Evolutionary conservation across 2,888 invertebrate genomes (phyloP), one percentile per base, ranked within the genome.

Genomic region (Portevinia maculata): DNA sequence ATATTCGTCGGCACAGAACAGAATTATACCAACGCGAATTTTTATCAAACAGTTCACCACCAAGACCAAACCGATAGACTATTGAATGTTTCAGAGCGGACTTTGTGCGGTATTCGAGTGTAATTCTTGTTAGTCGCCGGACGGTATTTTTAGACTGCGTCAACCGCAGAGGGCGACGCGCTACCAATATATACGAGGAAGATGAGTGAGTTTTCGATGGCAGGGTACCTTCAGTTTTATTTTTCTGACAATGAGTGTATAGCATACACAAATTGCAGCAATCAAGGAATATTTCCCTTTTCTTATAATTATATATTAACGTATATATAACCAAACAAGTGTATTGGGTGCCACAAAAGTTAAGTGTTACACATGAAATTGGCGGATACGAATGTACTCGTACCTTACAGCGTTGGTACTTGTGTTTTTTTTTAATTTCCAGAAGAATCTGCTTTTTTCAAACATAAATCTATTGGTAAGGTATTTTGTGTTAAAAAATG

Each of bases 91-190:
- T 52, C 15, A 62, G 37, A 62, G 30, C 53, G 52, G 46, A 65
- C 52, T n/a, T n/a, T n/a, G n/a, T n/a, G 71, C 46, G 37, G 46
- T 48, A 21, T 53, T 55, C 15, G 48, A 55, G 59, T 64, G 52
- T 34, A 52, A 39, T 57, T 60, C 34, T 41, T 55, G 44, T 62
- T 55, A 30, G 59, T 62, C 60, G 60, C 67, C 50, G 44, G 67
- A 37, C 28, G 62, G 57, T 79, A 79, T 79, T 79, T 79, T 79
- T 79, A 79, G 74, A 67, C 32, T 48, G 24, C n/a, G 11, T 8
- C 34, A n/a, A 30, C 28, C 34, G 34, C 8, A 5, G 60, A 48
- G 46, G 28, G 19, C 17, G 37, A 28, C n/a, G 17, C n/a, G 30
- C 19, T n/a, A 17, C 41, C 17, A 50, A 24, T 53, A n/a, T n/a